Percentiles rank a stretch among this genome's conserved stretches.
phyloP scores from a whole-genome alignment of 2,797 vertebrate genomes.

The Sebastes jordani region DNA sequence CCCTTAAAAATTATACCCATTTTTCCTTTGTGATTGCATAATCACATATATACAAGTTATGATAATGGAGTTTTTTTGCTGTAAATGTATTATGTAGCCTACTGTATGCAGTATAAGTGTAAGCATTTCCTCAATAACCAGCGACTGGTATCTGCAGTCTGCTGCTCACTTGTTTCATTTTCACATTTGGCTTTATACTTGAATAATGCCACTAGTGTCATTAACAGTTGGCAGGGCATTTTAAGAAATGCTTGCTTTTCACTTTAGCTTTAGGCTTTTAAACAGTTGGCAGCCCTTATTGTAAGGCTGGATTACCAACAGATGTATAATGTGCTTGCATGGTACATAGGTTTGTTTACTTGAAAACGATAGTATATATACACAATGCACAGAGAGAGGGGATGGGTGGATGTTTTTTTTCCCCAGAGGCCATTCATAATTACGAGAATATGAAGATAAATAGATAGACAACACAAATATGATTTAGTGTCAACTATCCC shows the following conservation, averaged over 20 bases:
- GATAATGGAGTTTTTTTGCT: not conserved
- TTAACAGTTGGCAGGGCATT: not conserved
- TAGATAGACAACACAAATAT: not conserved
- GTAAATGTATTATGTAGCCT: no score
- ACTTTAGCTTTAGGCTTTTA: not conserved
- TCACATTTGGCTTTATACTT: not conserved
- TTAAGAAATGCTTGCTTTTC: conserved; percentile 9
- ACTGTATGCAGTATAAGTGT: not conserved
- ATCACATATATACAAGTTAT: not conserved
- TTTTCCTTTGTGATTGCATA: not conserved
- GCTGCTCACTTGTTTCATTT: not conserved
- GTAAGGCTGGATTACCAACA: not conserved
- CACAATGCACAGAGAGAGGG: not conserved
- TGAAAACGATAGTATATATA: not conserved
- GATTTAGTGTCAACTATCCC: not conserved
- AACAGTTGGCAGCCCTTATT: not conserved
- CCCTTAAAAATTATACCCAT: not conserved
- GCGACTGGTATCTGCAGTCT: no score
- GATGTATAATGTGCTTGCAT: not conserved
- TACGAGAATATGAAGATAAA: not conserved
- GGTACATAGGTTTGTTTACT: not conserved
- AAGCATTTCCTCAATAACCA: not conserved
- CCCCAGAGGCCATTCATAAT: not conserved
- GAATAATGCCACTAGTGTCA: not conserved
- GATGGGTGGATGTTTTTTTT: not conserved